phyloP scores from a whole-genome alignment of 2,797 vertebrate genomes.

The Arctocebus calabarensis region DNA sequence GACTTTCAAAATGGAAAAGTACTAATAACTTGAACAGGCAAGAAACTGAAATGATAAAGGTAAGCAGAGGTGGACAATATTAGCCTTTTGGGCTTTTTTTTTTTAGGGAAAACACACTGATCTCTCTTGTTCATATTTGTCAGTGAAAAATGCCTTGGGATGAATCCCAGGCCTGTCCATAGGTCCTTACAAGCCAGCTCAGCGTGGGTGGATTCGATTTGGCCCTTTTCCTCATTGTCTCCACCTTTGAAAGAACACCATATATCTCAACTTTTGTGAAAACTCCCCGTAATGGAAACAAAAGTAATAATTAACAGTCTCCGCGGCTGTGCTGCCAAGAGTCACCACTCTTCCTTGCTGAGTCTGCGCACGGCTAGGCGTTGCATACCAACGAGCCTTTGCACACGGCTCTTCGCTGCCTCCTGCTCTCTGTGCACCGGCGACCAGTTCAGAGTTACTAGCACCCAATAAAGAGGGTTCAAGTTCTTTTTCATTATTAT shows the following conservation, averaged over 20 bases:
- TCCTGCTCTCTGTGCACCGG: background rate
- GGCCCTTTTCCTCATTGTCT: conserved; percentile 58
- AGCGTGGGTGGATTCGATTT: conserved; percentile 68
- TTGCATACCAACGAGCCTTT: conserved; percentile 57
- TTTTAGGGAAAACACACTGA: background rate
- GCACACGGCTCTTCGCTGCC: conserved; percentile 35
- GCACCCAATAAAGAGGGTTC: conserved; percentile 17
- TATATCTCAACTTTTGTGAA: conserved; percentile 80
- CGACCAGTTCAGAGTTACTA: conserved; percentile 41
- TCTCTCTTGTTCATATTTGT: conserved; percentile 65
- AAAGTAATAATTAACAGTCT: conserved; percentile 80
- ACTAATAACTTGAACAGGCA: conserved; percentile 57
- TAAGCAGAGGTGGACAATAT: conserved; percentile 60
- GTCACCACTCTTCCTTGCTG: conserved; percentile 69
- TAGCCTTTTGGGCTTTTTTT: conserved; percentile 54
- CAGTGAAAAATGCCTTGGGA: conserved; percentile 42
- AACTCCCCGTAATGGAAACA: conserved; percentile 78
- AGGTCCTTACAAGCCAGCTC: conserved; percentile 66
- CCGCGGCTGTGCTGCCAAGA: conserved; percentile 76
- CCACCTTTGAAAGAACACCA: conserved; percentile 69
- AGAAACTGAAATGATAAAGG: conserved; percentile 74
- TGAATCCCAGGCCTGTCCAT: conserved; percentile 48
- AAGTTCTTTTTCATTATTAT: background rate
- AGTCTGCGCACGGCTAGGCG: conserved; percentile 57
- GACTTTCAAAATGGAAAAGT: conserved; percentile 68